Evolutionary conservation across 2,797 vertebrate genomes (phyloP).

Genomic region (Gadopsis marmoratus): DNA sequence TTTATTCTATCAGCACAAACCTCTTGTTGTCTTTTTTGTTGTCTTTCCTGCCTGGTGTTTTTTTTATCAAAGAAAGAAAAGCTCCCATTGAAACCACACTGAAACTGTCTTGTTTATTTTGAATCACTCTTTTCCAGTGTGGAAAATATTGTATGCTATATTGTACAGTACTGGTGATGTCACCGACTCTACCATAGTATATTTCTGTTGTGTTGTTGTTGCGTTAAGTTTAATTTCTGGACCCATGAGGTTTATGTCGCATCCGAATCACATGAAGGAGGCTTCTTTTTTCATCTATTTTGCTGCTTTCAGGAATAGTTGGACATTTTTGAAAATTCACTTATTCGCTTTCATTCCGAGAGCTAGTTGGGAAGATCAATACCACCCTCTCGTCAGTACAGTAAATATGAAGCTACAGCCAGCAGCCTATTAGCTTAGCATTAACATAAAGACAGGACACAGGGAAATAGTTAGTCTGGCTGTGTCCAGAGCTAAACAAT

Average conservation of each 20-base stretch:
- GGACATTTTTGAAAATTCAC: neutral
- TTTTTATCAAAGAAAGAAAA: neutral
- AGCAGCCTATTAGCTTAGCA: neutral
- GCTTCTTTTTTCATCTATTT: neutral
- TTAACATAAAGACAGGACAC: neutral
- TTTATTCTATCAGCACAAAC: slow-evolving; percentile 88
- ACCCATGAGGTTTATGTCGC: neutral
- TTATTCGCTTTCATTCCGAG: neutral
- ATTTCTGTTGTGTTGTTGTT: slow-evolving; percentile 1
- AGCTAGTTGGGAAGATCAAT: neutral
- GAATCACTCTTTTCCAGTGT: neutral
- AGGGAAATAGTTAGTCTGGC: too few species aligned
- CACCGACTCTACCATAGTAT: neutral
- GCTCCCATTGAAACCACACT: neutral
- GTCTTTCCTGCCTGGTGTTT: slow-evolving; percentile 35
- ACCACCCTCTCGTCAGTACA: too few species aligned
- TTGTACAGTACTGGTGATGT: neutral
- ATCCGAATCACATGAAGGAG: neutral
- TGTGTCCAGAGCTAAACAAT: too few species aligned
- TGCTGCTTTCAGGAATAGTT: neutral
- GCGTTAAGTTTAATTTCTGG: neutral
- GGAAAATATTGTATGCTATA: neutral
- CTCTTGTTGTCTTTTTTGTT: slow-evolving; percentile 48
- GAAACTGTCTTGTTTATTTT: neutral
- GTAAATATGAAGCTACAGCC: neutral